Base-by-base conservation (phyloP, 2,888 invertebrate genomes). In the Polyommatus icarus region DNA sequence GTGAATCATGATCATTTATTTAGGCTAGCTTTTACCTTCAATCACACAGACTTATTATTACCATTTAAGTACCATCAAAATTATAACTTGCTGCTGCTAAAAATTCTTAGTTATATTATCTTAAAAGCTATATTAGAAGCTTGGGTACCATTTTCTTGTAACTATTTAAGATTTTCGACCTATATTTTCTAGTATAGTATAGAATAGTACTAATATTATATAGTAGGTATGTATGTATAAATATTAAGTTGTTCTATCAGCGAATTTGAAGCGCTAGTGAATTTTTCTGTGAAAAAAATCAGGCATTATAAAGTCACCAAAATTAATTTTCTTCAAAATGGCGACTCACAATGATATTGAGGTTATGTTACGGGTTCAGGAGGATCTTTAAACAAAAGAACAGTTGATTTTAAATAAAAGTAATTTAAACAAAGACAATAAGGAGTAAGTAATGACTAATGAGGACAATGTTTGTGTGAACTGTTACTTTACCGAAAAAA, bases 261-360 rank as follows among this genome's bases (percentile, higher is more conserved):
- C 10, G 40, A 40, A 8, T 36, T 36, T 36, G 36, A 40, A 40
- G 40, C 1, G 40, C 40, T 40, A 40, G 40, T 10, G 40, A 40
- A 40, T 40, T 10, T 54, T 54, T 54, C 18, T 15, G 57, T 20
- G 3, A 57, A 20, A 57, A n/a, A n/a, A n/a, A 57, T 54, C 0
- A 8, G 40, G 40, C 8, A 40, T 40, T 7, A 18, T 18, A 5
- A 54, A 54, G 54, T 4, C 20, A 59, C 57, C 20, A 59, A 59
- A 54, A 59, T 8, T n/a, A n/a, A 8, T 20, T 54, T 54, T 15
- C 18, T 40, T 54, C 18, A 54, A 18, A 54, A 54, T 54, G 54
- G 54, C 54, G 8, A 57, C n/a, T 59, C n/a, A 59, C 50, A 73
- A 73, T 71, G 71, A 73, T 40, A 46, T 73, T 73, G 46, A 73